These are phyloP conservation scores for Penaeus monodon DNA, from an alignment of 2,888 invertebrate genomes.

Conservation along the genomic window DNA sequence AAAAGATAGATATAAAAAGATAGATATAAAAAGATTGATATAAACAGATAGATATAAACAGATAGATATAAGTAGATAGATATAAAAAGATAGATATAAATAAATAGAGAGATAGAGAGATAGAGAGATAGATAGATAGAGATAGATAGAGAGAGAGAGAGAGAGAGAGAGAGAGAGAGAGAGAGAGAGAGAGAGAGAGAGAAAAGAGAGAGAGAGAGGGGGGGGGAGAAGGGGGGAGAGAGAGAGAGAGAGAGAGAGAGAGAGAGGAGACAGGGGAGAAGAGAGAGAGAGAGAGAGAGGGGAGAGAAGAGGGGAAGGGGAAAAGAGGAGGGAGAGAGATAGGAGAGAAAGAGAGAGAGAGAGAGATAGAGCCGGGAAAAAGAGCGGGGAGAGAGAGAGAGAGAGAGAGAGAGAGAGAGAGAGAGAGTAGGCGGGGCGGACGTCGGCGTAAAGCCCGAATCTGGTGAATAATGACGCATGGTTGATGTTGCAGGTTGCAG, in stretches of 20 bases:
- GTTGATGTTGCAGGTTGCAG: constrained; percentile 20
- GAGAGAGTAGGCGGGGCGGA: neutral
- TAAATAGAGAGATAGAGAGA: too few species aligned
- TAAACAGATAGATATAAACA: too few species aligned
- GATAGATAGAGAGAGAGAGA: neutral
- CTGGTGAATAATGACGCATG: too few species aligned
- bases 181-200: constrained; percentile 7
- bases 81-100: too few species aligned
- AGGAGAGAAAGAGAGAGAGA: neutral
- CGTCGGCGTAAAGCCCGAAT: too few species aligned
- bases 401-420: neutral
- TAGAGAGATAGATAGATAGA: neutral
- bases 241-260: neutral
- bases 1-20: neutral
- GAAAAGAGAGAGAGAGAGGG: neutral
- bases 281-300: neutral
- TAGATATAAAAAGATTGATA: neutral
- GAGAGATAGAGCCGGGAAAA: neutral
- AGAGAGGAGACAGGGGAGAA: neutral
- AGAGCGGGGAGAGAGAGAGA: neutral
- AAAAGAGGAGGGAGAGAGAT: neutral
- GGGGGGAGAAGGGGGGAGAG: neutral
- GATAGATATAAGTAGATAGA: neutral
- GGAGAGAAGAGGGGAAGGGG: neutral
- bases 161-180: neutral